Base-by-base conservation (phyloP, 2,888 invertebrate species). In the Xanthia icteritia region DNA sequence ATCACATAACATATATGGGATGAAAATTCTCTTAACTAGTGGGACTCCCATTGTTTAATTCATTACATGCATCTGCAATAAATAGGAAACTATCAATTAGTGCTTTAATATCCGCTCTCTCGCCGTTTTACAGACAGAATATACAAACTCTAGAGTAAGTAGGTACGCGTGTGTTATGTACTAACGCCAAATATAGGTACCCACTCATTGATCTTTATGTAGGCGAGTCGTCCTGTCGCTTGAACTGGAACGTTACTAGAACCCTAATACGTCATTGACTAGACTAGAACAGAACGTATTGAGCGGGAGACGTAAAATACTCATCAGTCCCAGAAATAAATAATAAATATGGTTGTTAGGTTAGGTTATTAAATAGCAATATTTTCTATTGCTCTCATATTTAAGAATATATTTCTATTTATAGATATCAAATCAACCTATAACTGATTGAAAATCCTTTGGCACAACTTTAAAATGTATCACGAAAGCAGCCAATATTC, bases 281-380 rank as follows among this genome's bases (percentile, higher is more conserved):
- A 20, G n/a, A 68, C 63, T 68, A n/a, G 56, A 45, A 65, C 58
- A 36, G 60, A 45, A 67, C 56, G 56, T 86, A 86, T 76, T 78
- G 73, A 79, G 48, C 67, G 67, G 72, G 65, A 76, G 48, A 81
- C 79, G 71, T 87, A 83, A 86, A 80, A 77, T 76, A 76, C 73
- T 78, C 77, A 80, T 78, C 71, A 82, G 60, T 61, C 36, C 58
- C 27, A 64, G 56, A 74, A n/a, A n/a, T n/a, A n/a, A n/a, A n/a
- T n/a, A n/a, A n/a, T 86, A 70, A 79, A 76, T 82, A 78, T 27
- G 69, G 51, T 42, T 77, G n/a, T 48, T 69, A 36, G 27, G 31
- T 31, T 31, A 31, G 31, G 31, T 31, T 31, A 31, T 31, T 31
- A 31, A 31, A 31, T 31, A 31, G 31, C 13, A 66, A 66, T 54